phyloP scores from a whole-genome alignment of 2,797 vertebrate species.

The Oreonectes daqikongensis region DNA sequence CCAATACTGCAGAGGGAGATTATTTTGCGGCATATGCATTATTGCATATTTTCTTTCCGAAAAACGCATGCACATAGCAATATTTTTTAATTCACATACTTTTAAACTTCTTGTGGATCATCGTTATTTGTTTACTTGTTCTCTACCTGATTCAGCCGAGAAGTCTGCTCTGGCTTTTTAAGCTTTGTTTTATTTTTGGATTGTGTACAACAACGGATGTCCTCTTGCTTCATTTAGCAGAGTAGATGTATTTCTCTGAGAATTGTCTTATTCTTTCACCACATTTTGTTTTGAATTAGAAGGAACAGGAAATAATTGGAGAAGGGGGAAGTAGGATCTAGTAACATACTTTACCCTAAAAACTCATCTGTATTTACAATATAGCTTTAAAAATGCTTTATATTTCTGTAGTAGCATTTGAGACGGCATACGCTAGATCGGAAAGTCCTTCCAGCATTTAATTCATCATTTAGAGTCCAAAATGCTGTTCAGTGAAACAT shows the following conservation, averaged over 20 bases:
- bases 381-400: neutral
- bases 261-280: neutral
- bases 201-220: neutral
- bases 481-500: slow-evolving; percentile 30
- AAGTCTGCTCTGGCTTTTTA: neutral
- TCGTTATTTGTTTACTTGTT: neutral
- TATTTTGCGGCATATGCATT: neutral
- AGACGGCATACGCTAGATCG: neutral
- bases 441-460: slow-evolving; percentile 19
- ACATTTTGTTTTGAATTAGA: neutral
- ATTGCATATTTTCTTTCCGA: neutral
- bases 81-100: neutral
- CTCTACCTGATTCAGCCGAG: neutral
- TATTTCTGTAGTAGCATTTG: neutral
- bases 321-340: too few species aligned
- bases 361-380: neutral
- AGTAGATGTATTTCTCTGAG: neutral
- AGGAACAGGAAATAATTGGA: neutral
- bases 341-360: neutral
- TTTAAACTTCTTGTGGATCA: neutral
- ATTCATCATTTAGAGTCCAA: slow-evolving; percentile 39
- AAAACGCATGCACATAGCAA: neutral
- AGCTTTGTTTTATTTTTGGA: neutral
- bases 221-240: neutral
- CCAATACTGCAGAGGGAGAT: neutral